Base-by-base conservation (phyloP, 2,888 invertebrate genomes). In the Petrophora chlorosata region DNA sequence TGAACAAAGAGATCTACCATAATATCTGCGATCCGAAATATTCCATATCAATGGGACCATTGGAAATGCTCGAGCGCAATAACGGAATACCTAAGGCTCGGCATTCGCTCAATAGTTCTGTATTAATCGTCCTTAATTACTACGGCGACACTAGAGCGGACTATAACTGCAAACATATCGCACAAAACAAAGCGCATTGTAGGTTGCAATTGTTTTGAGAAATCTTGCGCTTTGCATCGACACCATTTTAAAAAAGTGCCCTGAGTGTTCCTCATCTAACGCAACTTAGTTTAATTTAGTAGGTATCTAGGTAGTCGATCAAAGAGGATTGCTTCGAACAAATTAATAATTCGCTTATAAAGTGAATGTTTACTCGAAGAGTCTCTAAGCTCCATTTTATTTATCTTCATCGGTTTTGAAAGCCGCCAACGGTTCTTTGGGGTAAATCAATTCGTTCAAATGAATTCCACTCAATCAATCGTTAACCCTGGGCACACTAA, bases 91-190 rank as follows among this genome's bases (percentile, higher is more conserved):
- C 78, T 68, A 62, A 61, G 74, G 62, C 56, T 59, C 64, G 79
- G 78, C 67, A 78, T 70, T 65, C 76, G 67, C 58, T 67, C 71
- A 64, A 63, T 77, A 76, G 70, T 72, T 74, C 73, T 68, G 60
- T 73, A 73, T 75, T 76, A 76, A 76, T 70, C 71, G 50, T 44
- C 68, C 69, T 78, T 80, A 78, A 80, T 79, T 77, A 76, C 73
- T 63, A n/a, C n/a, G n/a, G n/a, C n/a, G n/a, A n/a, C n/a, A n/a
- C n/a, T n/a, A n/a, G n/a, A n/a, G n/a, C n/a, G n/a, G n/a, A n/a
- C n/a, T n/a, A n/a, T n/a, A n/a, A n/a, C n/a, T n/a, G n/a, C n/a
- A n/a, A n/a, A n/a, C n/a, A n/a, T n/a, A n/a, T n/a, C n/a, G n/a
- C n/a, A n/a, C n/a, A n/a, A n/a, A n/a, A n/a, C n/a, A n/a, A n/a